Evolutionary conservation across 2,113 vertebrate species (phyloP).

Genomic region (Sterna hirundo): DNA sequence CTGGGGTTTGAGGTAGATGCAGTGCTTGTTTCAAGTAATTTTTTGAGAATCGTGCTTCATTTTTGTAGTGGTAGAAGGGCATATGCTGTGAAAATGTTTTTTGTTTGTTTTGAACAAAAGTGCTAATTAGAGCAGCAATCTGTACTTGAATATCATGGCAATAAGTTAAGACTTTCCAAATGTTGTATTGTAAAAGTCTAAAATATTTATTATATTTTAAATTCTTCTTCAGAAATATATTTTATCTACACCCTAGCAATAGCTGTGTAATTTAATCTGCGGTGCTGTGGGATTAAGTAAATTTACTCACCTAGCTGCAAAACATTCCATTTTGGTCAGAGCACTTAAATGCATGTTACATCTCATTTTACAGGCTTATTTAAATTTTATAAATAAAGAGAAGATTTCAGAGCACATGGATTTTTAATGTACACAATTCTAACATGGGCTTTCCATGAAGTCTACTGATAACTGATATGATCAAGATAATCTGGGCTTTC

Average conservation of each 20-base stretch:
- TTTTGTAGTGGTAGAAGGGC: not conserved
- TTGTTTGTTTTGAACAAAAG: not conserved
- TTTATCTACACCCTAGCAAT: not conserved
- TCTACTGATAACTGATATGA: not conserved
- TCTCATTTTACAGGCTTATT: not conserved
- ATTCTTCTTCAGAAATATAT: not conserved
- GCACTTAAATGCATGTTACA: not conserved
- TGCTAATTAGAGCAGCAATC: not conserved
- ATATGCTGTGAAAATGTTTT: not conserved
- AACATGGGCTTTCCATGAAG: not conserved
- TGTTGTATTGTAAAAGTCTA: not conserved
- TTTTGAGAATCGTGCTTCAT: not conserved
- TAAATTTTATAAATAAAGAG: not conserved
- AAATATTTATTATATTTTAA: not conserved
- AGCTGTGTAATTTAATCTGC: not conserved
- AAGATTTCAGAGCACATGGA: not conserved
- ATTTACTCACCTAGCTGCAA: not conserved
- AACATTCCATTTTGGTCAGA: not conserved
- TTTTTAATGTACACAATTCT: not conserved
- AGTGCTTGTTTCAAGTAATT: not conserved
- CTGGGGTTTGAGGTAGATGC: not conserved
- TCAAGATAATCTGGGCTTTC: not conserved
- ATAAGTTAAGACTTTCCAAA: not conserved
- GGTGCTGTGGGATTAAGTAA: not conserved
- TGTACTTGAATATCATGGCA: not conserved